Evolutionary conservation across 2,888 invertebrate species (phyloP), one percentile per base, ranked within the genome.

Genomic region (Lapara coniferarum): DNA sequence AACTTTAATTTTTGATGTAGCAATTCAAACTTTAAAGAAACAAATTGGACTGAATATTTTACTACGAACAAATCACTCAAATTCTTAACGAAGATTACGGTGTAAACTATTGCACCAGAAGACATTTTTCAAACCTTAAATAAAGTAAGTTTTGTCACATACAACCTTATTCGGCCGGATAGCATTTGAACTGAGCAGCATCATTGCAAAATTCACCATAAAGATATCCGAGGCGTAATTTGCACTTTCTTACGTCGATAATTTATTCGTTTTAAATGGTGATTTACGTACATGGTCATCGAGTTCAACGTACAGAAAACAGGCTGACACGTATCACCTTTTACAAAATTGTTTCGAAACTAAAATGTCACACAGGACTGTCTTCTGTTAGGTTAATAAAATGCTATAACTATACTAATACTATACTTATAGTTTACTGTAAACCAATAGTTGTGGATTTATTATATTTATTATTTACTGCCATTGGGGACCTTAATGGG

Each of bases 141-240:
- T 63, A 63, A 63, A 49, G 46, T 19, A n/a, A 37, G 68, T 30
- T 55, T 58, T 68, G 51, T n/a, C 51, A 13, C 57, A 58, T 37
- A 37, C 63, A 46, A 10, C 63, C 63, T 49, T 63, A 63, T 63
- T 63, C 63, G 63, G 19, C 13, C 7, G 46, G 46, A 10, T 63
- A 63, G 49, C 49, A 63, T 69, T 69, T 58, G 44, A 69, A 19
- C 68, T 0, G 52, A 63, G 46, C 12, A 30, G 44, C 52, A 16
- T 53, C 51, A 53, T 75, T 75, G 67, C 74, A 73, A 74, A 75
- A 77, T 69, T 56, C 49, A 14, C 67, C 67, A 69, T 71, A 71
- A 75, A 69, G 56, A 53, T 66, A 70, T 69, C 71, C 70, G 67
- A 70, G 71, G 69, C 69, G 70, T 72, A 74, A 73, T 73, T 70